These are phyloP conservation scores for Pachydiplax longipennis DNA, from an alignment of 2,888 invertebrate genomes.

Conservation along the genomic window DNA sequence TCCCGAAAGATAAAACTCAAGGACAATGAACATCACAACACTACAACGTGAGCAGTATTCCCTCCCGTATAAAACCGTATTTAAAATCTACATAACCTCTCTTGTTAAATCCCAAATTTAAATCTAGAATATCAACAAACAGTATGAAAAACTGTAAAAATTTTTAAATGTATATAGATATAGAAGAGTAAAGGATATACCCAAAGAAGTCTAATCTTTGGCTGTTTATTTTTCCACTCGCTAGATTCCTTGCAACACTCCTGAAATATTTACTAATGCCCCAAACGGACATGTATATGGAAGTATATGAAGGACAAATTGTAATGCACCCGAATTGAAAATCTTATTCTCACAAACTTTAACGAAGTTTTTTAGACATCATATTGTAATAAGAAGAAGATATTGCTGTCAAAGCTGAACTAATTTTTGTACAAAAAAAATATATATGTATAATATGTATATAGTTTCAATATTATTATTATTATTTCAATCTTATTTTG, in stretches of 20 bases:
- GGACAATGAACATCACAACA: conserved; percentile 37
- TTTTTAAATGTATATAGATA: conserved; percentile 44
- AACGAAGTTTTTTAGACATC: conserved; percentile 21
- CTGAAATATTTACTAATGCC: conserved; percentile 36
- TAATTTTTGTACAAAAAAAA: conserved; percentile 37
- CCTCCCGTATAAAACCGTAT: conserved; percentile 41
- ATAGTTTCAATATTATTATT: not conserved
- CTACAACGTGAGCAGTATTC: conserved; percentile 41
- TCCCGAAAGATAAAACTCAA: not conserved
- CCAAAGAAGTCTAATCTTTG: conserved; percentile 43
- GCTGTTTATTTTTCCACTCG: conserved; percentile 24
- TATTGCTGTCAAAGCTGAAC: conserved; percentile 38
- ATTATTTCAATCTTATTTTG: conserved; percentile 30
- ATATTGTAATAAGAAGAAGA: conserved; percentile 34
- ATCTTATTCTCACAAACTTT: conserved; percentile 15
- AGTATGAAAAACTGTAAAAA: conserved; percentile 45
- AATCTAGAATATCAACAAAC: conserved; percentile 44
- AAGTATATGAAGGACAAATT: conserved; percentile 41
- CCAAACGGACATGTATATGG: conserved; percentile 25
- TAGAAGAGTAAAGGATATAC: conserved; percentile 39
- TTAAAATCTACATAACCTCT: conserved; percentile 41
- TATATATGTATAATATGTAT: not conserved
- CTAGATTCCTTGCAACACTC: conserved; percentile 39
- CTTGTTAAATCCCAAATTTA: conserved; percentile 40
- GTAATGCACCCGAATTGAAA: conserved; percentile 39